phyloP scores from a whole-genome alignment of 2,888 invertebrate genomes.

The Drosophila subsilvestris region DNA sequence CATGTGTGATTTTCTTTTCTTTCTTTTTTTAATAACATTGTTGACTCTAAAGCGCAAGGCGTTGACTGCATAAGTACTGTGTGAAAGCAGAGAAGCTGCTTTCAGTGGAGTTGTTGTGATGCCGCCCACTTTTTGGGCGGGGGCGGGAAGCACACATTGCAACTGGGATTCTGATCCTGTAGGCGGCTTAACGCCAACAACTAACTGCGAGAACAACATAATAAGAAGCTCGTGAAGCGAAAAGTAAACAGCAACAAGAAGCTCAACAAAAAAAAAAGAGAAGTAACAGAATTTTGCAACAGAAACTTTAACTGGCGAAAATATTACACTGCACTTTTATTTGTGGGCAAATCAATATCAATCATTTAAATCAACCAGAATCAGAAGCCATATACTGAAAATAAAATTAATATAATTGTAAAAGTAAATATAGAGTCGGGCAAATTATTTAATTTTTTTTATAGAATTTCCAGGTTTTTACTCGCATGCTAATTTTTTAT shows the following conservation, averaged over 20 bases:
- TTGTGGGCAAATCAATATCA: neutral
- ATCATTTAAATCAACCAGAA: neutral
- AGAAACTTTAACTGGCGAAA: neutral
- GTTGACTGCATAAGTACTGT: conserved; percentile 66
- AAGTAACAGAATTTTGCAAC: neutral
- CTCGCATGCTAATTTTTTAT: too few relatives aligned
- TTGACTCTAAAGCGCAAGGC: conserved; percentile 51
- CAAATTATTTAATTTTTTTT: too few relatives aligned
- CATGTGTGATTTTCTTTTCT: conserved; percentile 9
- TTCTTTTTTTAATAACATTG: conserved; percentile 39
- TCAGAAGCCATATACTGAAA: too few relatives aligned
- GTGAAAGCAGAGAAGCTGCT: conserved; percentile 39
- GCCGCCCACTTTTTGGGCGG: conserved; percentile 36
- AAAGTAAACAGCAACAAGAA: conserved; percentile 53
- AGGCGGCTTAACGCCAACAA: conserved; percentile 59
- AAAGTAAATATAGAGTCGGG: too few relatives aligned
- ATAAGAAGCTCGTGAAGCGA: conserved; percentile 65
- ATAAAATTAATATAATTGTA: too few relatives aligned
- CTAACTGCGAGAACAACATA: conserved; percentile 39
- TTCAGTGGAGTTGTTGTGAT: conserved; percentile 30
- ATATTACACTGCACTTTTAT: neutral
- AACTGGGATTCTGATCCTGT: conserved; percentile 21
- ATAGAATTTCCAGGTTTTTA: too few relatives aligned
- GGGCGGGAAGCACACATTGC: too few relatives aligned
- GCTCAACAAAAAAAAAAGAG: neutral